Percentiles rank a stretch among this genome's conserved stretches.
Conservation (phyloP, 2,797 vertebrate species). For the Chloroceryle inda region DNA sequence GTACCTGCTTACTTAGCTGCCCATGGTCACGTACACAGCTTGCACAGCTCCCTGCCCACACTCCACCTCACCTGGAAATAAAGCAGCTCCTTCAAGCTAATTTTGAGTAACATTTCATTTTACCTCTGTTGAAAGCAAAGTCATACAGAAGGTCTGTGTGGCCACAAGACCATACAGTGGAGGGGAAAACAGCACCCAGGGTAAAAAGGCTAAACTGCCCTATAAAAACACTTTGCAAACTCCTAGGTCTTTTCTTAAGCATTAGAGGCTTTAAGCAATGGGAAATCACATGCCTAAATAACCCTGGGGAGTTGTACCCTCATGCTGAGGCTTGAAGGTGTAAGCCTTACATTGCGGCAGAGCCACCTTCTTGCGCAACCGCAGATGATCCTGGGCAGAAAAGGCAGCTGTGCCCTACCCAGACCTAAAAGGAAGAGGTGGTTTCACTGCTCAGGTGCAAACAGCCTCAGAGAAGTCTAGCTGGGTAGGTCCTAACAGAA, state of each 20-base stretch:
- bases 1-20: slow-evolving; percentile 59
- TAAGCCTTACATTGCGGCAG: not conserved
- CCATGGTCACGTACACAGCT: slow-evolving; percentile 47
- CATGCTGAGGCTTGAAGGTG: not conserved
- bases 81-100: not conserved
- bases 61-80: not conserved
- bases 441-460: not conserved
- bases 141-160: not conserved
- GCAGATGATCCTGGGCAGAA: not conserved
- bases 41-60: slow-evolving; percentile 2
- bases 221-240: not conserved
- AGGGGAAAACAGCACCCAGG: not conserved
- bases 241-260: not conserved
- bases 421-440: not conserved
- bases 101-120: not conserved
- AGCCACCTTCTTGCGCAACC: not conserved
- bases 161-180: not conserved
- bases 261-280: not conserved
- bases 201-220: not conserved
- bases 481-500: not conserved
- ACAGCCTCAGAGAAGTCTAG: not conserved
- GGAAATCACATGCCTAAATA: slow-evolving; percentile 5
- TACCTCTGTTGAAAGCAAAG: not conserved
- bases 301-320: not conserved
- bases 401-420: not conserved